phyloP scores from a whole-genome alignment of 1,140 invertebrate genomes.

The Zaprionus tsacasi region DNA sequence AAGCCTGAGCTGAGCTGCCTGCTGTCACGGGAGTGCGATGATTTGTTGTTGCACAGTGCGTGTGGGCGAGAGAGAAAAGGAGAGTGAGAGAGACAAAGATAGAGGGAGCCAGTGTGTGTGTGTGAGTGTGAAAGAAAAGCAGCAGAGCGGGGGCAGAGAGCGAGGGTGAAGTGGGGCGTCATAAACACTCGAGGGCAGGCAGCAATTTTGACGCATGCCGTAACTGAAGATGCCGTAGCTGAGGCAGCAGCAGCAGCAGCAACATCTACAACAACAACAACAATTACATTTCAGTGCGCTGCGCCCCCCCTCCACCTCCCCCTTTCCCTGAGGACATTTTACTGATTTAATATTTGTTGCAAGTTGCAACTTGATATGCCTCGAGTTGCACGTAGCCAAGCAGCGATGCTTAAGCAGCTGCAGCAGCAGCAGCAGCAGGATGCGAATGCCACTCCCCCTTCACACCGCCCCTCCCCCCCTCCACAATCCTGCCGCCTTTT shows the following conservation, averaged over 20 bases:
- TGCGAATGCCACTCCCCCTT: conserved; percentile 16
- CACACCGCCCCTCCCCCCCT: too few species aligned
- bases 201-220: conserved; percentile 73
- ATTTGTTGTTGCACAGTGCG: conserved; percentile 39
- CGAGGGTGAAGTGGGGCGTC: conserved; percentile 33
- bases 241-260: conserved; percentile 13
- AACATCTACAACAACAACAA: conserved; percentile 52
- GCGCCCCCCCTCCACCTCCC: conserved; percentile 14
- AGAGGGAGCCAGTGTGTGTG: neutral
- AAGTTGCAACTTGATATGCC: conserved; percentile 80
- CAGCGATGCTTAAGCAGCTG: conserved; percentile 53
- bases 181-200: conserved; percentile 75
- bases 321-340: conserved; percentile 80
- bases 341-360: conserved; percentile 82
- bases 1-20: conserved; percentile 4
- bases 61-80: neutral
- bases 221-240: conserved; percentile 60
- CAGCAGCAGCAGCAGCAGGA: conserved; percentile 33
- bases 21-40: conserved; percentile 3
- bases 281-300: conserved; percentile 78
- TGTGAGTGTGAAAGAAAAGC: neutral
- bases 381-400: conserved; percentile 66
- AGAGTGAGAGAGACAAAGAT: neutral
- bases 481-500: conserved; percentile 45
- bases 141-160: neutral